Conservation (phyloP, 2,797 vertebrate genomes). For the Muscicapa striata region DNA sequence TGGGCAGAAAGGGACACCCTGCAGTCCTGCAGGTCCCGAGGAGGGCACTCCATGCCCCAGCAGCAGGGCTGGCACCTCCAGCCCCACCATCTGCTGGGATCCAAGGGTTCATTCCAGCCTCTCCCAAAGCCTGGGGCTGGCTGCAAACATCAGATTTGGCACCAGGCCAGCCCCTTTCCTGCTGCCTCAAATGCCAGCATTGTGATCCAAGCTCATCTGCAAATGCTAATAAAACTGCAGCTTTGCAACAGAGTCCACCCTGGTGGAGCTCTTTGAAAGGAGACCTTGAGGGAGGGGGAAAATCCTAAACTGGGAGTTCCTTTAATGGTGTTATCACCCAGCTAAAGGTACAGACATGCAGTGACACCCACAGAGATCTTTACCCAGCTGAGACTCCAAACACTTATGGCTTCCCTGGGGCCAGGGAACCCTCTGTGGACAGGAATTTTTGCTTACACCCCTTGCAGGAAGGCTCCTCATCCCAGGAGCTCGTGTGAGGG, state of each 20-base stretch:
- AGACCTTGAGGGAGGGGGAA: background rate
- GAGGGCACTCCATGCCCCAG: background rate
- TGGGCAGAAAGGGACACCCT: background rate
- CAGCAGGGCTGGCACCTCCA: background rate
- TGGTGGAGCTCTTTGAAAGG: background rate
- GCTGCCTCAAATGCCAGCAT: conserved; percentile 6
- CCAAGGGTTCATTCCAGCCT: background rate
- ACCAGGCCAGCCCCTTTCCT: background rate
- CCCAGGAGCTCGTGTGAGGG: fast-evolving
- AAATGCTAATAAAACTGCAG: conserved; percentile 6
- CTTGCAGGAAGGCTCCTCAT: background rate
- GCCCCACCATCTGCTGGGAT: background rate
- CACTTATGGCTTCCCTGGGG: background rate
- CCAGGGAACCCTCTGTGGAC: background rate
- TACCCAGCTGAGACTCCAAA: background rate
- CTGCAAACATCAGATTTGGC: conserved; percentile 54
- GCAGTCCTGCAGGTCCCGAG: background rate
- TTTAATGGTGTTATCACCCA: background rate
- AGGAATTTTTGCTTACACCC: fast-evolving
- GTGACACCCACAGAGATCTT: background rate
- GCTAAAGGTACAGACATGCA: background rate
- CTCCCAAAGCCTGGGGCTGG: background rate
- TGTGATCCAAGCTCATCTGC: conserved; percentile 32
- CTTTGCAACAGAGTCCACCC: background rate
- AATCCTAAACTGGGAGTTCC: fast-evolving